A percentile compares a stretch with the other conserved stretches of the same genome.
phyloP scores from a whole-genome alignment of 2,113 vertebrate genomes.

The Alaudala cheleensis region DNA sequence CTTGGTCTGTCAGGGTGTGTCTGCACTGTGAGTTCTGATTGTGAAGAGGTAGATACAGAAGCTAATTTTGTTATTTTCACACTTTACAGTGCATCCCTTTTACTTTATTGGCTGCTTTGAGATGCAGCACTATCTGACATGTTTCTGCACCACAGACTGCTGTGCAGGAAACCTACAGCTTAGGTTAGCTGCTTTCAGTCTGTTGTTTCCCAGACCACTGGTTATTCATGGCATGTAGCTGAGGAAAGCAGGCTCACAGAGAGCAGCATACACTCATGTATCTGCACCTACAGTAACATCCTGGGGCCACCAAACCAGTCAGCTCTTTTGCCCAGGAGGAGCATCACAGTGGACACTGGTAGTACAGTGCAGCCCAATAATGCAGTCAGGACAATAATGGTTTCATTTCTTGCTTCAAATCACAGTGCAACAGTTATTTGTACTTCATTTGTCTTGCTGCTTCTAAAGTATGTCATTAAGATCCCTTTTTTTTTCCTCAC shows the following conservation, averaged over 20 bases:
- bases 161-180: rapidly evolving
- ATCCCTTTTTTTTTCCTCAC: not conserved
- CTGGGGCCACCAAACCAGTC: not conserved
- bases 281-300: not conserved
- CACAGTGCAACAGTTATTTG: not conserved
- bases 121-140: not conserved
- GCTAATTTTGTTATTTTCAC: not conserved
- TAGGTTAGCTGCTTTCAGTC: not conserved
- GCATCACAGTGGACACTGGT: not conserved
- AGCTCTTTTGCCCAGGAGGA: not conserved
- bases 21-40: not conserved
- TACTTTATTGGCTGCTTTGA: not conserved
- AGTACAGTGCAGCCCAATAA: not conserved
- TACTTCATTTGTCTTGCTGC: not conserved
- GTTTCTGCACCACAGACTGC: not conserved
- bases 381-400: not conserved
- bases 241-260: not conserved
- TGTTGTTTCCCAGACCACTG: not conserved
- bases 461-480: not conserved
- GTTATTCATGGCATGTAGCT: rapidly evolving
- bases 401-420: not conserved
- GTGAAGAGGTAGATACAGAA: not conserved
- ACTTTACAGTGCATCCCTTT: not conserved
- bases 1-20: not conserved
- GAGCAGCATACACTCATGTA: not conserved